Percentiles rank a stretch among this genome's conserved stretches.
Evolutionary conservation across 2,113 vertebrate species (phyloP).

Genomic region (Heliornis fulica): DNA sequence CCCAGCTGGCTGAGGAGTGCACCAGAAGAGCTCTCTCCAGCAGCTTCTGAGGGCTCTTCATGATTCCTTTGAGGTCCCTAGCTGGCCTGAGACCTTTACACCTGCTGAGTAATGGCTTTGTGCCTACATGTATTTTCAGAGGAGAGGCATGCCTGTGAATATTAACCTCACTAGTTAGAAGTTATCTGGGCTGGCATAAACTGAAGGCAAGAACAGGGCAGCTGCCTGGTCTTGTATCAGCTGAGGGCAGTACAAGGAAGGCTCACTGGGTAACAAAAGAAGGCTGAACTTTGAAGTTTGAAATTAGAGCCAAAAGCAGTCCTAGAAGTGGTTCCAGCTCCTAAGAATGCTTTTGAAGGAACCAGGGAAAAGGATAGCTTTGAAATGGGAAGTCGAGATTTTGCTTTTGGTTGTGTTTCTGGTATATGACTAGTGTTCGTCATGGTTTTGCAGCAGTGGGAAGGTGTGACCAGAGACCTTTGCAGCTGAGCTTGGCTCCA

Average conservation of each 20-base stretch:
- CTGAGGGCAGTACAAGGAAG: neutral
- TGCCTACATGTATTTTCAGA: neutral
- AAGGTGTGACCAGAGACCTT: neutral
- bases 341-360: neutral
- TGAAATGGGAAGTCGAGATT: neutral
- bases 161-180: neutral
- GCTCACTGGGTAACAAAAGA: neutral
- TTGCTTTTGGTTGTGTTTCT: neutral
- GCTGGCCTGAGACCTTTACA: neutral
- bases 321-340: neutral
- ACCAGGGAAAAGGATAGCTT: neutral
- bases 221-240: neutral
- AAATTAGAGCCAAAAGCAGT: neutral
- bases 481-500: neutral
- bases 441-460: neutral
- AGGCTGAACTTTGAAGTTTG: neutral
- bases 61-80: neutral
- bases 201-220: neutral
- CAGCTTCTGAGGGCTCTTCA: neutral
- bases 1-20: neutral
- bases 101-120: neutral
- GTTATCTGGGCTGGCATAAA: neutral
- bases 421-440: rapidly evolving
- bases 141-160: neutral
- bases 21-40: neutral